Evolutionary conservation across 2,797 vertebrate genomes (phyloP).

Genomic region (Morus bassanus): DNA sequence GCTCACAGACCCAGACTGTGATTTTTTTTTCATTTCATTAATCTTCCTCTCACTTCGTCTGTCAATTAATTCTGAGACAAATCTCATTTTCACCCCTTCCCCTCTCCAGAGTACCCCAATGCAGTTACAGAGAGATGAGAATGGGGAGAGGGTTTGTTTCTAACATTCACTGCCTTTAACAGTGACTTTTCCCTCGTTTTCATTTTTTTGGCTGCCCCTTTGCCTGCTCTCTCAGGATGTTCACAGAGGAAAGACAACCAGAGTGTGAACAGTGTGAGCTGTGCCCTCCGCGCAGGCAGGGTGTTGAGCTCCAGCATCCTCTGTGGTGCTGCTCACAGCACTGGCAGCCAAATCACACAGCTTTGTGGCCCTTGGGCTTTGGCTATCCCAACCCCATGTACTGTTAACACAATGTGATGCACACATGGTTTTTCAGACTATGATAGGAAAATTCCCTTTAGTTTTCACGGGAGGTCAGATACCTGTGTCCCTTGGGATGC

Average conservation of each 20-base stretch:
- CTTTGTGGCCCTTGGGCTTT: neutral
- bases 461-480: accelerated
- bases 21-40: neutral
- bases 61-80: neutral
- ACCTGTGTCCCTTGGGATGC: neutral
- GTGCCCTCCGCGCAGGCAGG: neutral
- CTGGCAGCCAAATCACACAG: neutral
- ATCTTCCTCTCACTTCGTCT: neutral
- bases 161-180: neutral
- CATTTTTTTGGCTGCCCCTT: neutral
- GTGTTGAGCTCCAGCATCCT: neutral
- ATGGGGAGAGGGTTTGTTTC: neutral
- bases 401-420: neutral
- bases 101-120: neutral
- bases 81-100: neutral
- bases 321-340: neutral
- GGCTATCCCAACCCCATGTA: neutral
- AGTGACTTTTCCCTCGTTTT: neutral
- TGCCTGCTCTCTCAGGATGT: neutral
- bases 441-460: neutral
- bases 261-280: neutral
- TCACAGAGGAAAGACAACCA: neutral
- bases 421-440: neutral
- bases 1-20: neutral
- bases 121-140: neutral